Conservation (phyloP, 2,888 invertebrate species). For the Athalia cordata region DNA sequence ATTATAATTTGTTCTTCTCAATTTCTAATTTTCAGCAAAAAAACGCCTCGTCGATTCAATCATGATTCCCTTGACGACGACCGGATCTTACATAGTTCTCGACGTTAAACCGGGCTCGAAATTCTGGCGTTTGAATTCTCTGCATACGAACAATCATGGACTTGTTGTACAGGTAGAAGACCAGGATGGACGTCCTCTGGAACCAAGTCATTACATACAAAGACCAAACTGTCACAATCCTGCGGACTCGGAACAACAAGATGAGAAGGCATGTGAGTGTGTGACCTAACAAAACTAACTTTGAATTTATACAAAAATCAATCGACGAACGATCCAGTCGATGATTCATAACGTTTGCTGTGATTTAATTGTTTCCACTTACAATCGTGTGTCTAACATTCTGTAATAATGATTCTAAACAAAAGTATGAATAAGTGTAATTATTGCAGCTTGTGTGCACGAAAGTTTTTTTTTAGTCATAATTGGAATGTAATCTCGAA, state of each 20-base stretch:
- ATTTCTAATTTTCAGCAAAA: conserved; percentile 58
- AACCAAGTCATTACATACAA: conserved; percentile 75
- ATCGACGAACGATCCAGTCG: not conserved
- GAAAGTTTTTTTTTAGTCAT: conserved; percentile 17
- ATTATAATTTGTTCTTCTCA: not conserved
- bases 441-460: not conserved
- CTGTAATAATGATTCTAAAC: not conserved
- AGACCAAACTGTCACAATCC: conserved; percentile 61
- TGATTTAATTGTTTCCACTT: not conserved
- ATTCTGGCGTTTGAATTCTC: conserved; percentile 61
- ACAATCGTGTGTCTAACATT: conserved; percentile 13
- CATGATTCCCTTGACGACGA: conserved; percentile 63
- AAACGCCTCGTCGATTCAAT: conserved; percentile 70
- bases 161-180: conserved; percentile 78
- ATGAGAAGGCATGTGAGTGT: conserved; percentile 74
- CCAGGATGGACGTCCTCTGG: conserved; percentile 76
- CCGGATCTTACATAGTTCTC: conserved; percentile 66
- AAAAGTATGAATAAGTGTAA: not conserved
- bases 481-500: not conserved
- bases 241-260: conserved; percentile 59
- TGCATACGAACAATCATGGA: conserved; percentile 70
- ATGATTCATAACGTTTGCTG: conserved; percentile 15
- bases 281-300: conserved; percentile 72
- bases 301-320: conserved; percentile 40
- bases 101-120: conserved; percentile 67